Conservation (phyloP, 2,888 invertebrate genomes). For the Leptarthrus brevirostris region DNA sequence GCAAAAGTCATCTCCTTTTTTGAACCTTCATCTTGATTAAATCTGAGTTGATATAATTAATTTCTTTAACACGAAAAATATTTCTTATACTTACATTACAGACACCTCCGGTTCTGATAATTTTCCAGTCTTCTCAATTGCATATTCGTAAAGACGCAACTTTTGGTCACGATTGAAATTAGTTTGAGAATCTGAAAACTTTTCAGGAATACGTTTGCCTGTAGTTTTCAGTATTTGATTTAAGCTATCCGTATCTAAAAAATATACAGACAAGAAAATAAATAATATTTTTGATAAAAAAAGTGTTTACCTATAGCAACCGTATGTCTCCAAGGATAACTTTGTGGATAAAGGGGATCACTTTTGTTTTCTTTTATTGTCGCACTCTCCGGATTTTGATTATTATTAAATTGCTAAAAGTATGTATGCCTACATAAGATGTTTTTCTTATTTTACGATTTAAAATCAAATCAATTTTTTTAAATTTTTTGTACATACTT, state of each 20-base stretch:
- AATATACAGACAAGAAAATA: too few species aligned
- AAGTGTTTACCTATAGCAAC: constrained; percentile 55
- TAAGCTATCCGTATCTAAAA: constrained; percentile 19
- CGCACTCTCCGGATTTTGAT: too few species aligned
- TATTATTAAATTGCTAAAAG: neutral
- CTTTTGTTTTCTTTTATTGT: neutral
- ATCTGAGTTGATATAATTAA: too few species aligned
- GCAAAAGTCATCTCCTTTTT: constrained; percentile 59
- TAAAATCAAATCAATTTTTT: neutral
- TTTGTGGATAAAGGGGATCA: constrained; percentile 55
- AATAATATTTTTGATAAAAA: too few species aligned
- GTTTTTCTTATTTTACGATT: too few species aligned
- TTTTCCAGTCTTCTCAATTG: constrained; percentile 57
- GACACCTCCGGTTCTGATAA: constrained; percentile 56
- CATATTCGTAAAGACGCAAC: constrained; percentile 60
- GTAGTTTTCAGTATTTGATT: constrained; percentile 4
- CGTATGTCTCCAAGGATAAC: constrained; percentile 55
- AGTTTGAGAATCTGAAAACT: constrained; percentile 60
- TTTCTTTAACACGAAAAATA: too few species aligned
- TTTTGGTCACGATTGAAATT: constrained; percentile 59
- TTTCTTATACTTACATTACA: constrained; percentile 58
- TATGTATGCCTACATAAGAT: neutral
- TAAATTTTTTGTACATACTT: neutral
- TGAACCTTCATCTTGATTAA: constrained; percentile 10
- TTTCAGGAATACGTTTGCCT: constrained; percentile 31